These are phyloP conservation scores for Onychorhynchus coronatus DNA, from an alignment of 2,113 vertebrate species.

Conservation along the genomic window DNA sequence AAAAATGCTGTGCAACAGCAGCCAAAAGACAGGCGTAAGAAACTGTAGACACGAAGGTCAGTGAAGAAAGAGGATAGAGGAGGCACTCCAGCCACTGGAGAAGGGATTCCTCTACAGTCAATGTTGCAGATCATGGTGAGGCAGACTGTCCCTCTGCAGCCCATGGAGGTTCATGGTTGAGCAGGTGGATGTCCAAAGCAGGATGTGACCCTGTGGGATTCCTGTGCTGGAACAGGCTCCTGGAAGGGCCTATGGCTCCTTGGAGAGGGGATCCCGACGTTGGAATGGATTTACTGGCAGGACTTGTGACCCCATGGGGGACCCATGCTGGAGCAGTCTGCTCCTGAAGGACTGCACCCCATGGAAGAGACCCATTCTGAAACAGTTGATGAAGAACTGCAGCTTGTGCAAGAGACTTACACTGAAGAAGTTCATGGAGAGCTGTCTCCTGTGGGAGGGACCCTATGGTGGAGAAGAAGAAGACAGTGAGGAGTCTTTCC, in stretches of 20 bases:
- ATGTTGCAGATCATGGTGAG: accelerated
- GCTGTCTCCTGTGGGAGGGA: neutral
- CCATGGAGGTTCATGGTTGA: neutral
- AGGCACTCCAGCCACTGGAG: accelerated
- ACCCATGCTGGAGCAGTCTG: accelerated
- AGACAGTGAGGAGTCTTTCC: neutral
- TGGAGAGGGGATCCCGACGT: neutral
- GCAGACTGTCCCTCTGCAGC: neutral
- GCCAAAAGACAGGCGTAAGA: neutral
- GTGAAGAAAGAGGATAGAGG: too few relatives aligned
- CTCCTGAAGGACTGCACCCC: neutral
- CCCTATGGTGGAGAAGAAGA: accelerated
- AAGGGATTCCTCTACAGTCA: accelerated
- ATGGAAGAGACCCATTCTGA: accelerated
- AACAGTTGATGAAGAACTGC: neutral
- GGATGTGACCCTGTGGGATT: too few relatives aligned
- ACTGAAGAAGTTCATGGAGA: accelerated
- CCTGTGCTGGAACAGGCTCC: neutral
- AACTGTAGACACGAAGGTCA: neutral
- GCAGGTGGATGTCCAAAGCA: neutral
- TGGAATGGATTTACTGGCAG: neutral
- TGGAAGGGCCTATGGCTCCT: accelerated
- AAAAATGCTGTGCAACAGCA: neutral
- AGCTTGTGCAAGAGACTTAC: neutral
- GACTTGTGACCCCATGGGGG: neutral